Percentiles rank a stretch among this genome's conserved stretches.
Conservation (phyloP, 2,797 vertebrate genomes). For the Nothura maculosa region DNA sequence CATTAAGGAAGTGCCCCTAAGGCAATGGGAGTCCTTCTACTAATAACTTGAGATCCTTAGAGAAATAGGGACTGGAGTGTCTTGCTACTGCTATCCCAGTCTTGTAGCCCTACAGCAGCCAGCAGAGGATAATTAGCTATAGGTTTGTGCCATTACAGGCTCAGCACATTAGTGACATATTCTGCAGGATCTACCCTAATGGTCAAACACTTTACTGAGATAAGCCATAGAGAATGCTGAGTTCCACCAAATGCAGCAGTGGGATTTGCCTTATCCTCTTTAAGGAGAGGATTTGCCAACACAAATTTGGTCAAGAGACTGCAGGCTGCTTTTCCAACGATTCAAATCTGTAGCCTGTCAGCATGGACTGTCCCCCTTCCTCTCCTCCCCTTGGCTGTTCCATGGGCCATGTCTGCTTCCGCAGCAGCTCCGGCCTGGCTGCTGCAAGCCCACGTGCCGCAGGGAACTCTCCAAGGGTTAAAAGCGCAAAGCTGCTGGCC, state of each 20-base stretch:
- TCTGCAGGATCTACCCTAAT: not conserved
- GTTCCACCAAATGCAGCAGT: not conserved
- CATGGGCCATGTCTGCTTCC: rapidly evolving
- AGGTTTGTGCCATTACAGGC: not conserved
- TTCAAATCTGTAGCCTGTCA: not conserved
- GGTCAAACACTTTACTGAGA: not conserved
- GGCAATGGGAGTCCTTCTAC: not conserved
- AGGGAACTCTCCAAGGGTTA: not conserved
- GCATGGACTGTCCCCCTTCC: not conserved
- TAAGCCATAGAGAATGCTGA: not conserved
- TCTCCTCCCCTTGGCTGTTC: not conserved
- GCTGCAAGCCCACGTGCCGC: not conserved
- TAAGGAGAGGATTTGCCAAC: not conserved
- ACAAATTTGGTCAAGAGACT: not conserved
- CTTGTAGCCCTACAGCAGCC: not conserved
- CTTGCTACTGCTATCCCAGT: not conserved
- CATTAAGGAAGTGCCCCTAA: not conserved
- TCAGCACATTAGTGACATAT: not conserved
- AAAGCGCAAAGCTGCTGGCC: not conserved
- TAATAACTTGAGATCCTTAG: not conserved
- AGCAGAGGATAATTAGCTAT: not conserved
- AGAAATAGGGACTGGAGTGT: not conserved
- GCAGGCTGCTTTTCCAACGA: not conserved
- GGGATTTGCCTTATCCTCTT: not conserved
- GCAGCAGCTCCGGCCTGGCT: not conserved